Percentiles rank a stretch among this genome's conserved stretches.
These are phyloP conservation scores for Hestina assimilis DNA, from an alignment of 1,140 invertebrate genomes.

Conservation along the genomic window DNA sequence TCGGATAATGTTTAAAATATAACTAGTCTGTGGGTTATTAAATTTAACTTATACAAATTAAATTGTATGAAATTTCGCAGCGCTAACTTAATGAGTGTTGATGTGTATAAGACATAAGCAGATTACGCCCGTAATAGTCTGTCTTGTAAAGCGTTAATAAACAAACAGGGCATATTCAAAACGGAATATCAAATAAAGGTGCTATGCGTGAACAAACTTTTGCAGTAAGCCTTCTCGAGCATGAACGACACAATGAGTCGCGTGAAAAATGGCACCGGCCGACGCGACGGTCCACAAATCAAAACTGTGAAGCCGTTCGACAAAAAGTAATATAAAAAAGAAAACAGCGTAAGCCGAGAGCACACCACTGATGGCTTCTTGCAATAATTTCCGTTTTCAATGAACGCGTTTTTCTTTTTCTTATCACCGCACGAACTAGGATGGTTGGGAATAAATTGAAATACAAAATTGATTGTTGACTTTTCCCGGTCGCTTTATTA, in stretches of 20 bases:
- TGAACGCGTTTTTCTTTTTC: constrained; percentile 77
- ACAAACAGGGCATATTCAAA: constrained; percentile 8
- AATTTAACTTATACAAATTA: too few relatives aligned
- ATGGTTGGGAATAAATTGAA: constrained; percentile 78
- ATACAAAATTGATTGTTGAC: constrained; percentile 80
- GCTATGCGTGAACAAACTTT: constrained; percentile 43
- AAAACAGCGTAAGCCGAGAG: constrained; percentile 58
- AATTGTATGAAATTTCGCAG: too few relatives aligned
- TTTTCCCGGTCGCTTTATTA: constrained; percentile 77
- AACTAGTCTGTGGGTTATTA: too few relatives aligned
- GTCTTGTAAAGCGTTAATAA: not conserved
- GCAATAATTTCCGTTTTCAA: constrained; percentile 79
- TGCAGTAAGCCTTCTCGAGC: constrained; percentile 37
- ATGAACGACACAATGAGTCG: constrained; percentile 58
- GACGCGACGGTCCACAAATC: constrained; percentile 61
- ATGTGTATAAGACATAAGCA: not conserved
- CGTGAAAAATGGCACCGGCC: constrained; percentile 57
- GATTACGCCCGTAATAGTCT: not conserved
- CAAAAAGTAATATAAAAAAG: constrained; percentile 44
- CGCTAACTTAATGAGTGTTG: too few relatives aligned
- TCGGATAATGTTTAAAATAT: too few relatives aligned
- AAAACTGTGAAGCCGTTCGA: constrained; percentile 57
- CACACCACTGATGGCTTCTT: constrained; percentile 76
- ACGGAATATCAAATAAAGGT: constrained; percentile 36
- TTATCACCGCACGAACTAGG: constrained; percentile 76